Base-by-base conservation (phyloP, 2,888 invertebrate species). In the Loripinus fragilis region DNA sequence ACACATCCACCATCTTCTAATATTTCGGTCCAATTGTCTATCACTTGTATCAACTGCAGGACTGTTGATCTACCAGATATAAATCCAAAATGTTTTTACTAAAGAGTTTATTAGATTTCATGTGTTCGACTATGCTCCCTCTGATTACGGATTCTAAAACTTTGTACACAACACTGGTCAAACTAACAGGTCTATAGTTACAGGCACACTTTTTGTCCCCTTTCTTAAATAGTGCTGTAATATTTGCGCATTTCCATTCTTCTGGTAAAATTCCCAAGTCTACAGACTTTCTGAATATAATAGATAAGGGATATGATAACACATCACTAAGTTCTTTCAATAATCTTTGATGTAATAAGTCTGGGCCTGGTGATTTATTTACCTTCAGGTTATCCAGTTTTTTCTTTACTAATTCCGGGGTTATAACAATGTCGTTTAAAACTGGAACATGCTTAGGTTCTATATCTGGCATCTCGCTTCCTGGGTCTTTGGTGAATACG, bases 1-100 rank as follows among this genome's bases (percentile, higher is more conserved):
- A 38, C 38, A 38, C 12, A 33, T n/a, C 65, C 28, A 17, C 65
- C 65, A 28, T 7, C 28, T 15, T 65, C 65, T 15, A 65, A 25
- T 30, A 30, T 65, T n/a, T 25, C 23, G 0, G 65, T 65, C 66
- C 66, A 28, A 2, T 65, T 65, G 12, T 33, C 66, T 10, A 65
- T 12, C 15, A 5, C 35, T 65, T 33, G 66, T 65, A 65, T 23
- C n/a, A 65, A 2, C 35, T 65, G n/a, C 35, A 65, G 2, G 28
- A 65, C 35, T 28, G 66, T 25, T 65, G 66, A 65, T 65, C 66
- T 10, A 1, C 33, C 35, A 15, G 33, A 30, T 35, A 65, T 35
- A 65, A 65, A 20, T 65, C 66, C 66, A 65, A 65, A 65, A 17
- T 33, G 35, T 30, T 65, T 30, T 30, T 65, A 35, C 35, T 65